phyloP scores from a whole-genome alignment of 2,888 invertebrate species.

The Athetis lepigone region DNA sequence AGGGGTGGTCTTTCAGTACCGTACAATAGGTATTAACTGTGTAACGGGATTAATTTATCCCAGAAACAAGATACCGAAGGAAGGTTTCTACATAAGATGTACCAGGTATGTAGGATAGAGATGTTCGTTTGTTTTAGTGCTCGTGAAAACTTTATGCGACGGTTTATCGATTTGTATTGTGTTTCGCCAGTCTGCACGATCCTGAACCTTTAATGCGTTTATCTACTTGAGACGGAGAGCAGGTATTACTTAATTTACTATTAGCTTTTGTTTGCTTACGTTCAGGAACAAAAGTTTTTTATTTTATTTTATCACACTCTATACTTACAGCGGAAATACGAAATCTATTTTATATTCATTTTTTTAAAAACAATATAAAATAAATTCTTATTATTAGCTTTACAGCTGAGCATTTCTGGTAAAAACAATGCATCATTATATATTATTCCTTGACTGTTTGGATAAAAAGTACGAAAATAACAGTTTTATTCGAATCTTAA shows the following conservation, averaged over 20 bases:
- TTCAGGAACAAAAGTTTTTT: too few relatives aligned
- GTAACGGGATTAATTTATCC: conserved; percentile 54
- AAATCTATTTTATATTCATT: too few relatives aligned
- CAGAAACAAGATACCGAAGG: conserved; percentile 39
- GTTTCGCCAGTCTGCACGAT: conserved; percentile 27
- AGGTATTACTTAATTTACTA: conserved; percentile 13
- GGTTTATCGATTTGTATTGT: conserved; percentile 53
- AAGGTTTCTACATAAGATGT: conserved; percentile 40
- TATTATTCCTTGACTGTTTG: too few relatives aligned
- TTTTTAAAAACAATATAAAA: too few relatives aligned
- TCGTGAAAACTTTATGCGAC: conserved; percentile 55
- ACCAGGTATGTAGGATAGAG: conserved; percentile 38
- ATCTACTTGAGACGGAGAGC: not conserved
- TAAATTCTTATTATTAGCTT: too few relatives aligned
- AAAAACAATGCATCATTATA: too few relatives aligned
- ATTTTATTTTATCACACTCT: too few relatives aligned
- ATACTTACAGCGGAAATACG: too few relatives aligned
- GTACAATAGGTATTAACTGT: conserved; percentile 45
- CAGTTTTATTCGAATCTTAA: too few relatives aligned
- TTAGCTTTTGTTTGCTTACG: conserved; percentile 8
- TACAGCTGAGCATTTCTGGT: too few relatives aligned
- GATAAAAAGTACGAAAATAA: too few relatives aligned
- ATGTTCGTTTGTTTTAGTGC: conserved; percentile 49
- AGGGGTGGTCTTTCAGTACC: conserved; percentile 43
- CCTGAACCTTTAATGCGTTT: conserved; percentile 31